Base-by-base conservation (phyloP, 2,113 vertebrate species). In the Elachura formosa region DNA sequence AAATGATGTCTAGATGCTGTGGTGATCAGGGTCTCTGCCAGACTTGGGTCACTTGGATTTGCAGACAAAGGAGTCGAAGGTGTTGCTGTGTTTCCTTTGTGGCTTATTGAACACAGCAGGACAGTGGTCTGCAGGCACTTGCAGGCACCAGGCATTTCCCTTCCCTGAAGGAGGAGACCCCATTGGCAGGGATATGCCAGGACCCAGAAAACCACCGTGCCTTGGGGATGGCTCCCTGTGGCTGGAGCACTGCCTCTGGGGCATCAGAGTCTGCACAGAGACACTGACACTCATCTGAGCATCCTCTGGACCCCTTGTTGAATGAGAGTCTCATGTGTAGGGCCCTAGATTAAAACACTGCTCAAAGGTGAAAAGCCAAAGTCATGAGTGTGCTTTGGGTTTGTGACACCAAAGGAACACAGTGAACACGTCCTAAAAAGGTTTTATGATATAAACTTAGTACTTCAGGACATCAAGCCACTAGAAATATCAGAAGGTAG, bases 1-100 rank as follows among this genome's bases (percentile, higher is more conserved):
- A 89, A 84, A 84, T 56, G 77, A 49, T 84, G 59, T 85, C 93
- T 94, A 31, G 84, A 66, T 83, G 46, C 48, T 63, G 63, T 63
- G 72, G 43, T 83, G 89, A 45, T 74, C 2, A 0, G 31, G 20
- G 28, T 41, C 67, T 73, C 28, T 82, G 69, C 41, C 64, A 84
- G 64, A 15, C 40, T 89, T 13, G 3, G 79, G 52, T 81, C 76
- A 49, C 52, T 88, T 48, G 61, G 36, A 72, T 56, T 23, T 51
- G 14, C 52, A 58, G 68, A 55, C 24, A 69, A 68, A 79, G 62
- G 23, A 78, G 46, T 25, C 29, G 21, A 52, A 36, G n/a, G 33
- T 63, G 40, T 45, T 2, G 1, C n/a, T 6, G 1, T 33, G 9
- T 77, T 63, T 90, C n/a, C 25, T 63, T 51, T 43, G 34, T 48